Base-by-base conservation (phyloP, 2,888 invertebrate genomes). In the Pediacus dermestoides region DNA sequence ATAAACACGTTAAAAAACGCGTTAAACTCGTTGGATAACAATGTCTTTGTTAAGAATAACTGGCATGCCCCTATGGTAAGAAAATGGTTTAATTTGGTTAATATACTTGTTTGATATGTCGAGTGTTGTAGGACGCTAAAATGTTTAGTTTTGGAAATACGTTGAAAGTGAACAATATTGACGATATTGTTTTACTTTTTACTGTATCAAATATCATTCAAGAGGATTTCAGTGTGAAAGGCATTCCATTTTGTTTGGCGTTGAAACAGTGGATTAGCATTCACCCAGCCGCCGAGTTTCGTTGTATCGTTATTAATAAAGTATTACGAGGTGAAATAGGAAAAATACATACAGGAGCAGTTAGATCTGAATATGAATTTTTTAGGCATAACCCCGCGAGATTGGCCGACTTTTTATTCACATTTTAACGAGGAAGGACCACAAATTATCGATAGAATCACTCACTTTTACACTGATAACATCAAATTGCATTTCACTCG, bases 241-340 rank as follows among this genome's bases (percentile, higher is more conserved):
- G 53, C 12, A 41, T 60, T 34, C 48, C 52, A 8, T 64, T 61
- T 44, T 64, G 59, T 45, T 48, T 68, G 39, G 62, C 59, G 2
- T 44, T 68, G 25, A 60, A 57, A 39, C 62, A 63, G 34, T 68
- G 66, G 66, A 56, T 60, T 31, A 63, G 57, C 46, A 66, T 67
- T 22, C 67, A 68, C 50, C 68, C 68, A 25, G 68, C 68, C 21
- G 57, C 63, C 13, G 68, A 68, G 49, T 67, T 67, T 48, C 51
- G 68, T 9, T 66, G 67, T 46, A 66, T 68, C 46, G 63, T 68
- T 13, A 51, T 67, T 4, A 64, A 66, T 44, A 64, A 64, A 42
- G 44, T 60, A 6, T 48, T 68, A 26, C 48, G 63, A 44, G 67
- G 63, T 51, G 39, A 30, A 11, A 14, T 34, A 16, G 12, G 13